These are phyloP conservation scores for Micromys minutus DNA, from an alignment of 2,113 vertebrate species.

Conservation along the genomic window DNA sequence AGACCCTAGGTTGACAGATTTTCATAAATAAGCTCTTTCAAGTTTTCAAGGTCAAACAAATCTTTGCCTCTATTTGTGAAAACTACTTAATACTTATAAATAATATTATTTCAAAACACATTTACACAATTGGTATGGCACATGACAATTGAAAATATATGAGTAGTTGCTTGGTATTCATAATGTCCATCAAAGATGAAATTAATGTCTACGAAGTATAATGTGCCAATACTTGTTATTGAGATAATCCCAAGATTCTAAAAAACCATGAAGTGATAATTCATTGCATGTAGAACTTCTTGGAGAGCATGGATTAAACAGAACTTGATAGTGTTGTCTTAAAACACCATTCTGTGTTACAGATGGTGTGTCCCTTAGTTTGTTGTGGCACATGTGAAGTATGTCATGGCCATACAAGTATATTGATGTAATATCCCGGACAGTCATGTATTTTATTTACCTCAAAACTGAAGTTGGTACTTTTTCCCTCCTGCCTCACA, in stretches of 20 bases:
- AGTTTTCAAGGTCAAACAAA: constrained; percentile 42
- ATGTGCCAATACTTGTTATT: background rate
- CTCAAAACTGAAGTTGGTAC: constrained; percentile 14
- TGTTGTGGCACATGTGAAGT: background rate
- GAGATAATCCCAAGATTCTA: background rate
- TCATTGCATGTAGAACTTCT: background rate
- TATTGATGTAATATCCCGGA: background rate
- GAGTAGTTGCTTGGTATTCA: background rate
- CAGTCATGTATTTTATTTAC: constrained; percentile 49
- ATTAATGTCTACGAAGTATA: background rate
- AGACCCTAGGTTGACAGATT: background rate
- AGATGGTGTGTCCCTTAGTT: background rate
- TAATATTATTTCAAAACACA: constrained; percentile 49
- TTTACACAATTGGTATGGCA: background rate
- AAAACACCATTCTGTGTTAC: background rate
- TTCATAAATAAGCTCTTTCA: constrained; percentile 22
- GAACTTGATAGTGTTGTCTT: background rate
- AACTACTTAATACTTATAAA: constrained; percentile 6
- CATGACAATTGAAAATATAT: background rate
- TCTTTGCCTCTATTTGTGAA: constrained; percentile 31
- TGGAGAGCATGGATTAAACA: background rate
- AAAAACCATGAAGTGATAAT: background rate
- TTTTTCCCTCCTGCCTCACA: background rate
- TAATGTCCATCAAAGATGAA: background rate
- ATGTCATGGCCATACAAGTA: background rate